Percentiles rank a stretch among this genome's conserved stretches.
phyloP scores from a whole-genome alignment of 2,888 invertebrate species.

The Eilema depressum region DNA sequence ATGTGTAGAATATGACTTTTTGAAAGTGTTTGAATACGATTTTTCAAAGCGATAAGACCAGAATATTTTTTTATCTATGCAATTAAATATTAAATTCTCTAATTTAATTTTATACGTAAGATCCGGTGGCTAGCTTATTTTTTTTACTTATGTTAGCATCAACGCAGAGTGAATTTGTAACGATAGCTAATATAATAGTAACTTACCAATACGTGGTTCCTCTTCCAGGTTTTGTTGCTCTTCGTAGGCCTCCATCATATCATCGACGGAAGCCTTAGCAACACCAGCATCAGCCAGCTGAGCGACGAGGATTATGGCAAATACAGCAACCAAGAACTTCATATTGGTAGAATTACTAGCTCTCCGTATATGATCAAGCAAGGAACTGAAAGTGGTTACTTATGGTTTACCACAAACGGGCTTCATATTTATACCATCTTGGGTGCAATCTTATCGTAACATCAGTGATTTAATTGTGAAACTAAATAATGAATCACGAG shows the following conservation, averaged over 20 bases:
- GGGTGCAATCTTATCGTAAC: neutral
- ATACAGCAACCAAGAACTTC: slow-evolving; percentile 24
- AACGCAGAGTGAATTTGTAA: neutral
- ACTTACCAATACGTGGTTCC: neutral
- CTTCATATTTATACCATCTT: neutral
- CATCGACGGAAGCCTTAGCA: neutral
- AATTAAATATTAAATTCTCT: no score
- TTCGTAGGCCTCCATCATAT: slow-evolving; percentile 23
- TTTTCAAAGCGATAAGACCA: no score
- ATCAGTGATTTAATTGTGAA: neutral
- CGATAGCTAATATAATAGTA: neutral
- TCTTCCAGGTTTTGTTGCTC: neutral
- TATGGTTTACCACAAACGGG: neutral
- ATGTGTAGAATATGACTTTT: no score
- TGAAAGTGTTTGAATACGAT: no score
- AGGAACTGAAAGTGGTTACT: neutral
- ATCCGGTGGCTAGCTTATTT: no score
- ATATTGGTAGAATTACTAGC: slow-evolving; percentile 16
- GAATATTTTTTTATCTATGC: no score
- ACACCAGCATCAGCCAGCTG: slow-evolving; percentile 3
- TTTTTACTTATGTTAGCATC: no score
- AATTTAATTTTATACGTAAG: no score
- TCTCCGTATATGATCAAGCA: no score
- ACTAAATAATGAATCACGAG: neutral
- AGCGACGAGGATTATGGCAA: slow-evolving; percentile 19